A percentile compares a stretch with the other conserved stretches of the same genome.
phyloP scores from a whole-genome alignment of 2,797 vertebrate species.

The Emydoidea blandingii region DNA sequence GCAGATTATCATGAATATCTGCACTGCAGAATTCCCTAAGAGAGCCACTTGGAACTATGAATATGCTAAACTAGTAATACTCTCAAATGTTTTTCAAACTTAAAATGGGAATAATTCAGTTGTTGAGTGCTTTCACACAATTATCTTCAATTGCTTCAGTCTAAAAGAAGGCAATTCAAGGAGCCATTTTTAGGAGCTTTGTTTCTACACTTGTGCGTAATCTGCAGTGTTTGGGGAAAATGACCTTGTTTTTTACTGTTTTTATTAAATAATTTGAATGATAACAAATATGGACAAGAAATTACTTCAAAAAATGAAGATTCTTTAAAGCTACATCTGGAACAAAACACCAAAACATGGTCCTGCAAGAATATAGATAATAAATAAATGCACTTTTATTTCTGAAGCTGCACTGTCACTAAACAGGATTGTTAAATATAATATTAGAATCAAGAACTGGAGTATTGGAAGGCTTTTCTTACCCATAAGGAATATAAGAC shows the following conservation, averaged over 20 bases:
- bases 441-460: background rate
- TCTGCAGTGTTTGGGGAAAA: background rate
- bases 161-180: background rate
- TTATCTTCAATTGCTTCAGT: background rate
- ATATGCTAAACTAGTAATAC: background rate
- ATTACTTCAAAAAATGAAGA: background rate
- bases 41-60: background rate
- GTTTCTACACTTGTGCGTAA: conserved; percentile 24
- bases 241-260: background rate
- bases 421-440: background rate
- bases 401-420: conserved; percentile 33
- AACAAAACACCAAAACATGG: accelerated
- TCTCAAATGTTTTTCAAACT: conserved; percentile 2
- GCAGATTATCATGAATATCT: conserved; percentile 30
- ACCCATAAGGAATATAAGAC: background rate
- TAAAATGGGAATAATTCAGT: background rate
- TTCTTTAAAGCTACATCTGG: conserved; percentile 9
- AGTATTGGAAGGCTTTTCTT: background rate
- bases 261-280: conserved; percentile 1
- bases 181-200: conserved; percentile 12
- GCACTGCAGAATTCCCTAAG: background rate
- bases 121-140: background rate
- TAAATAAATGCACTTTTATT: conserved; percentile 65
- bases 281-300: background rate
- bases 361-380: conserved; percentile 41